Conservation (phyloP, 2,113 vertebrate genomes). For the Urocynchramus pylzowi region DNA sequence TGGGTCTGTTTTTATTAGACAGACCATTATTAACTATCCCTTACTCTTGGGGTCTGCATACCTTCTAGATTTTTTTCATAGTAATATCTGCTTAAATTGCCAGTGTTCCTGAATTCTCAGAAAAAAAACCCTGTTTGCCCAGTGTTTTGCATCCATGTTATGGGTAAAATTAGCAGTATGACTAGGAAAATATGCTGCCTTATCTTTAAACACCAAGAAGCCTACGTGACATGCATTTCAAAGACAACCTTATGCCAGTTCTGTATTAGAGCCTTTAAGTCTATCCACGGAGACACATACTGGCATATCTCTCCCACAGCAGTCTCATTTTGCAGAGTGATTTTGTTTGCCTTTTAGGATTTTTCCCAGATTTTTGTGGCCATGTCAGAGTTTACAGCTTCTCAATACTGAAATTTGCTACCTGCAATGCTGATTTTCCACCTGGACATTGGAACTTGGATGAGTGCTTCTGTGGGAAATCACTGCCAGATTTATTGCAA, state of each 20-base stretch:
- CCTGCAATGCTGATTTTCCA: background rate
- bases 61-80: background rate
- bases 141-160: background rate
- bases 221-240: background rate
- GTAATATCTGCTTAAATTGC: background rate
- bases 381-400: background rate
- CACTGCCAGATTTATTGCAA: background rate
- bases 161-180: background rate
- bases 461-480: background rate
- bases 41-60: background rate
- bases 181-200: background rate
- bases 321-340: background rate
- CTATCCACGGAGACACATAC: accelerated
- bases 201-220: background rate
- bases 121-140: background rate
- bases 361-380: background rate
- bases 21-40: background rate
- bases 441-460: background rate
- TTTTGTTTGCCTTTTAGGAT: background rate
- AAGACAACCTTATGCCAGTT: background rate
- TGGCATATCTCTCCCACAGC: background rate
- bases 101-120: background rate
- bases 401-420: background rate
- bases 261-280: background rate
- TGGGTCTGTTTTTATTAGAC: background rate